Conservation (phyloP, 2,113 vertebrate species). For the Nestor notabilis region DNA sequence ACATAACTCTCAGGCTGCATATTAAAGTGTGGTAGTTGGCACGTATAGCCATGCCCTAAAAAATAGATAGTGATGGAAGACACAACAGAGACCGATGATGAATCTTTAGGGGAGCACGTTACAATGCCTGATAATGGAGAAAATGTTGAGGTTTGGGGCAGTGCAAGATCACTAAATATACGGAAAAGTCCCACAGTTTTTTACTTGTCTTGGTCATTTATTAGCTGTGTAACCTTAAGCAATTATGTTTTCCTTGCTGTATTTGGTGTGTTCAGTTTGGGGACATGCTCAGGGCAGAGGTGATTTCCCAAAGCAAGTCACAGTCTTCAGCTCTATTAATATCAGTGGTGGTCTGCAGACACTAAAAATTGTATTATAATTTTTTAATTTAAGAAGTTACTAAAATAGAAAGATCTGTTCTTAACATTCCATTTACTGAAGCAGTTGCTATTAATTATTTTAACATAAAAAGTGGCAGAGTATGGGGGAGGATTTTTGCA, state of each 20-base stretch:
- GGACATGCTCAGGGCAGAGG: not conserved
- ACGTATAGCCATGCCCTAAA: not conserved
- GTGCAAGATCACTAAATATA: not conserved
- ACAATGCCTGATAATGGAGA: not conserved
- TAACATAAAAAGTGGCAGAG: not conserved
- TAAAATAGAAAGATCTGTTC: not conserved
- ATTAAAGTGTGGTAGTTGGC: not conserved
- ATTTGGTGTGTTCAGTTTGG: not conserved
- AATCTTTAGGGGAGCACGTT: not conserved
- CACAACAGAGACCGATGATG: not conserved
- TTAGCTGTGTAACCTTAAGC: not conserved
- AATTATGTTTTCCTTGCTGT: not conserved
- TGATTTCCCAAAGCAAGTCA: not conserved
- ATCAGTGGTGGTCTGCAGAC: rapidly evolving
- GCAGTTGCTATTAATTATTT: not conserved
- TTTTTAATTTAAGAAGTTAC: not conserved
- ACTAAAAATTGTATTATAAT: not conserved
- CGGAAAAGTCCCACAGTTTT: not conserved
- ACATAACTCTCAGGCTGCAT: not conserved
- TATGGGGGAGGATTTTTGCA: not conserved
- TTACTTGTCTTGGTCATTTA: not conserved
- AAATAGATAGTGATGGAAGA: not conserved
- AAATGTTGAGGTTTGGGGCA: not conserved
- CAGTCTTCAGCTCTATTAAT: not conserved
- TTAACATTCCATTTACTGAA: not conserved